Percentiles rank a stretch among this genome's conserved stretches.
Evolutionary conservation across 2,888 invertebrate species (phyloP).

Genomic region (Oscheius sp.): DNA sequence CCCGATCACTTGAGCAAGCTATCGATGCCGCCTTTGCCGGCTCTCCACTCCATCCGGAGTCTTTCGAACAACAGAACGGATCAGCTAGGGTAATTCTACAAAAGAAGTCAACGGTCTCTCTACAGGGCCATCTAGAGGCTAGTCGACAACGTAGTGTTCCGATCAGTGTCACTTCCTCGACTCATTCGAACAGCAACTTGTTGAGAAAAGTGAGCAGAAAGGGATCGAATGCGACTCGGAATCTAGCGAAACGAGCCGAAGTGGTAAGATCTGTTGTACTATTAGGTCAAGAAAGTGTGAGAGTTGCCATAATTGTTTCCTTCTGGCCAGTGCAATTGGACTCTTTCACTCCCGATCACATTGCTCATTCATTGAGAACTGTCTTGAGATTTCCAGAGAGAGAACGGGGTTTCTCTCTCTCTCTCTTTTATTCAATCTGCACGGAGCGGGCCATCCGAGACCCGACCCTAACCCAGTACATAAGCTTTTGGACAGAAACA

Average conservation of each 20-base stretch:
- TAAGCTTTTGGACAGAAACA: neutral
- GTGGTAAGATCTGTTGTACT: slow-evolving; percentile 7
- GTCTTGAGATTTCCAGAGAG: slow-evolving; percentile 1
- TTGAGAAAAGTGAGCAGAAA: slow-evolving; percentile 32
- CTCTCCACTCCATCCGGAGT: neutral
- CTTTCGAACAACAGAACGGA: neutral
- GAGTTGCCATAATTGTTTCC: slow-evolving; percentile 6
- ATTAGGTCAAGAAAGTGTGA: neutral
- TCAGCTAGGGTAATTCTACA: neutral
- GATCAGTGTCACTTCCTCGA: neutral
- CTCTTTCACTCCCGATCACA: neutral
- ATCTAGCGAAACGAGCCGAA: slow-evolving; percentile 18
- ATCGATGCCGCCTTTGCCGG: slow-evolving; percentile 28
- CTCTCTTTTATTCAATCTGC: slow-evolving; percentile 23
- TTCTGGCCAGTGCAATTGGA: slow-evolving; percentile 1
- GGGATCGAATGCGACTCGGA: slow-evolving; percentile 29
- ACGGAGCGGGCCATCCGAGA: slow-evolving; percentile 12
- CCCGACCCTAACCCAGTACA: neutral
- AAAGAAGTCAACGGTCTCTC: neutral
- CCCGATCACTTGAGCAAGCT: slow-evolving; percentile 4
- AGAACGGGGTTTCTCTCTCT: neutral
- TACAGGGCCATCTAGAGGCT: slow-evolving; percentile 1
- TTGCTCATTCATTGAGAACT: slow-evolving; percentile 8
- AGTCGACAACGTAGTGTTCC: slow-evolving; percentile 17
- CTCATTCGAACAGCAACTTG: neutral